Percentiles rank a stretch among this genome's conserved stretches.
phyloP scores from a whole-genome alignment of 2,888 invertebrate species.

The Netelia virgata region DNA sequence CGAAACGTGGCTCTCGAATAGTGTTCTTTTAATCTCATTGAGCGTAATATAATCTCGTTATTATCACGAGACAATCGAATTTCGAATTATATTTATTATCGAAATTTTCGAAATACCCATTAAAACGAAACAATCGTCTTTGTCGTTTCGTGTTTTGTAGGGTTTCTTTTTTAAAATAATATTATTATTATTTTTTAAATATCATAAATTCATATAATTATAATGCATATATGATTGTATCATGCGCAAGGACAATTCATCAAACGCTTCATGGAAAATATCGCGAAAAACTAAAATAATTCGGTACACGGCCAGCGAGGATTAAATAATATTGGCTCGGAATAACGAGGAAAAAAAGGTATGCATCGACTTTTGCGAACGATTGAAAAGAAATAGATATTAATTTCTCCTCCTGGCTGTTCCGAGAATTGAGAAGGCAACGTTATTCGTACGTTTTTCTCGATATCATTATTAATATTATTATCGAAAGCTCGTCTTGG shows the following conservation, averaged over 20 bases:
- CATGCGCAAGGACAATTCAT: conserved; percentile 58
- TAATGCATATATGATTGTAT: conserved; percentile 55
- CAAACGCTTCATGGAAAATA: conserved; percentile 61
- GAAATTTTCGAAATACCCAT: background rate
- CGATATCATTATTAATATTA: conserved; percentile 52
- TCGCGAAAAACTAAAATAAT: conserved; percentile 33
- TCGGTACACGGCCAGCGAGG: conserved; percentile 82
- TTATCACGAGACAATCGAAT: conserved; percentile 47
- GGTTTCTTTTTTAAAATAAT: conserved; percentile 39
- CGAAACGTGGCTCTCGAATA: conserved; percentile 77
- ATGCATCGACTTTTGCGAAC: conserved; percentile 2
- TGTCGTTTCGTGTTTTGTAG: conserved; percentile 54
- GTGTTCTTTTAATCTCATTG: conserved; percentile 70
- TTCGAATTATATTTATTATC: conserved; percentile 52
- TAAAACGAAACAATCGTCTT: conserved; percentile 13
- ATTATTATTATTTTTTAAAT: conserved; percentile 24
- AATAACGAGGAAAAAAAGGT: background rate
- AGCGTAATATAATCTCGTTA: conserved; percentile 71
- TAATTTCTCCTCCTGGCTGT: conserved; percentile 84
- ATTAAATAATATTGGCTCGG: conserved; percentile 83
- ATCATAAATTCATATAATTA: conserved; percentile 46
- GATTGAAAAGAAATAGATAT: conserved; percentile 75
- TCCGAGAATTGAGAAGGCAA: conserved; percentile 57
- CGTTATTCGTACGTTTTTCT: conserved; percentile 42
- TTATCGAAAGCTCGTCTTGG: conserved; percentile 57